Base-by-base conservation (phyloP, 2,888 invertebrate genomes). In the Chrysolina americana region DNA sequence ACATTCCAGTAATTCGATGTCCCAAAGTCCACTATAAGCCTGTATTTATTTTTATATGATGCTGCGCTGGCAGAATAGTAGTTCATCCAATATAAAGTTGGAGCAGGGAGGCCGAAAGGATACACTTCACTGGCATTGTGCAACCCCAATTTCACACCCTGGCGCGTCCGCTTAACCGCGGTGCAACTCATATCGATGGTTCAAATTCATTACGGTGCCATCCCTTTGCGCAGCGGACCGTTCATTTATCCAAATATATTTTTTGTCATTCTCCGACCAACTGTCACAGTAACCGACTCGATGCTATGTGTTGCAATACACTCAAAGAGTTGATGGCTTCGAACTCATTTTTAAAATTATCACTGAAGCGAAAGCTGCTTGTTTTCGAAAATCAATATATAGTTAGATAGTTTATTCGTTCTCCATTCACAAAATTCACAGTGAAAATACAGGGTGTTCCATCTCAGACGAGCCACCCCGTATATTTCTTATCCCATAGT, bases 131-230 rank as follows among this genome's bases (percentile, higher is more conserved):
- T 84, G 84, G 71, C 85, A 84, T 81, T 82, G 85, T 86, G 85
- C 86, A 86, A 84, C 84, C 85, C 85, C 86, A 87, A 87, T 87
- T 87, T 87, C 87, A 87, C 86, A 85, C 85, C 84, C 86, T 82
- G 83, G 81, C 85, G 84, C 81, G 77, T 78, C 77, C 82, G 81
- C 83, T 83, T 83, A 84, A 83, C 83, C 83, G 77, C 84, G 81
- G 79, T 85, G 85, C 85, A 85, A 83, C 84, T 86, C 86, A 86
- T 87, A 86, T 86, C 86, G 86, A 86, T 86, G 83, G 84, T 83
- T 83, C 82, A 85, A 86, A 87, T 86, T 86, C 86, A 86, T 87
- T 86, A 86, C 82, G 79, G 75, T 80, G 84, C 81, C 75, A 77
- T 74, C 80, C 84, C 81, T 81, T 80, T 79, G 80, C 78, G 71